Evolutionary conservation across 2,888 invertebrate genomes (phyloP).

Genomic region (Epsilonema sp.): DNA sequence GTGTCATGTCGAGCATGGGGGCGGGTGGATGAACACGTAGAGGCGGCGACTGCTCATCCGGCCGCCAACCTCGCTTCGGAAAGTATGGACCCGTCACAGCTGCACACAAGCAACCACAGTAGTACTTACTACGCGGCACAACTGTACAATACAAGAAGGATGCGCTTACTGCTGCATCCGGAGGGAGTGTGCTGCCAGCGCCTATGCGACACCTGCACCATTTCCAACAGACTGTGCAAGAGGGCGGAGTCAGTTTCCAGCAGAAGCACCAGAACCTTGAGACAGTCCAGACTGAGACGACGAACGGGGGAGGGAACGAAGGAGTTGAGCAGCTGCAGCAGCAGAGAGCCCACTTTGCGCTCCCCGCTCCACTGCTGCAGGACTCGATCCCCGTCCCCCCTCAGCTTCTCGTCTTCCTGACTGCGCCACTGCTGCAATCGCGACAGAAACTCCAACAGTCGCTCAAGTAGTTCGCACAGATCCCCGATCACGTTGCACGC

Average conservation of each 20-base stretch:
- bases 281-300: too few species aligned
- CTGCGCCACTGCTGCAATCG: slow-evolving; percentile 23
- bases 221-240: slow-evolving; percentile 17
- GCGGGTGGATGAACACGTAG: slow-evolving; percentile 50
- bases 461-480: slow-evolving; percentile 53
- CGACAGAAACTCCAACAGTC: slow-evolving; percentile 36
- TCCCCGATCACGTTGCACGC: slow-evolving; percentile 66
- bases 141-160: too few species aligned
- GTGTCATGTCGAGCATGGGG: slow-evolving; percentile 65
- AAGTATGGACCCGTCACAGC: slow-evolving; percentile 59
- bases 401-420: too few species aligned
- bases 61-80: slow-evolving; percentile 49
- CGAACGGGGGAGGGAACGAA: too few species aligned
- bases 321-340: too few species aligned
- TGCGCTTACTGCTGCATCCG: background rate
- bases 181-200: slow-evolving; percentile 19
- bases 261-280: too few species aligned
- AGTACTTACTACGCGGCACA: too few species aligned
- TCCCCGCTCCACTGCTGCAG: too few species aligned
- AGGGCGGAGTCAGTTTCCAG: background rate
- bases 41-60: slow-evolving; percentile 38
- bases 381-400: too few species aligned
- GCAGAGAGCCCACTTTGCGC: too few species aligned
- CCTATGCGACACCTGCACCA: slow-evolving; percentile 43
- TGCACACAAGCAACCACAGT: too few species aligned